Conservation (phyloP, 1,140 invertebrate species). For the Campodea augens region DNA sequence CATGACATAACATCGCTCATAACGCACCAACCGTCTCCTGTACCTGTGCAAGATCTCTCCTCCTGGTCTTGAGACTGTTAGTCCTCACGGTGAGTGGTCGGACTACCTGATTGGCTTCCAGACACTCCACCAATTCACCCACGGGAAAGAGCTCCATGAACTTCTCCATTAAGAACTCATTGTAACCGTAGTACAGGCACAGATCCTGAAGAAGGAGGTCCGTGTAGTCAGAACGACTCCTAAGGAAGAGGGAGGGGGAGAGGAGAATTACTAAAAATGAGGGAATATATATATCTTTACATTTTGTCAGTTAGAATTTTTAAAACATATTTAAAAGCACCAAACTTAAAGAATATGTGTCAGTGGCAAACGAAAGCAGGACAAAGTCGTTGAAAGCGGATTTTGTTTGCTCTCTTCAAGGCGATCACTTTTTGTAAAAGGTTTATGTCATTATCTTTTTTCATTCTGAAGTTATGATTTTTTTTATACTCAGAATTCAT, state of each 20-base stretch:
- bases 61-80: slow-evolving; percentile 85
- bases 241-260: neutral
- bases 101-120: slow-evolving; percentile 92
- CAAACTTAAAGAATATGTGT: slow-evolving; percentile 8
- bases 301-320: slow-evolving; percentile 7
- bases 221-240: slow-evolving; percentile 62
- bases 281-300: slow-evolving; percentile 14
- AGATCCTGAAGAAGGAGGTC: slow-evolving; percentile 62
- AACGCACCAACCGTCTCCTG: too few relatives aligned
- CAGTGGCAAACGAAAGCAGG: too few relatives aligned
- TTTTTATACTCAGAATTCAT: too few relatives aligned
- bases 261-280: slow-evolving; percentile 7
- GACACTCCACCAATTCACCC: slow-evolving; percentile 75
- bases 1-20: neutral
- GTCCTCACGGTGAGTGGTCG: slow-evolving; percentile 89
- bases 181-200: slow-evolving; percentile 93
- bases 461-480: too few relatives aligned
- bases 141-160: slow-evolving; percentile 84
- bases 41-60: slow-evolving; percentile 77
- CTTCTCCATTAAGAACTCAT: slow-evolving; percentile 86
- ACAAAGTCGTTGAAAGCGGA: too few relatives aligned
- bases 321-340: slow-evolving; percentile 11
- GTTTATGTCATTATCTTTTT: too few relatives aligned
- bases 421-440: too few relatives aligned
- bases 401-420: too few relatives aligned